Evolutionary conservation across 2,113 vertebrate genomes (phyloP).

Genomic region (Centropus bengalensis): DNA sequence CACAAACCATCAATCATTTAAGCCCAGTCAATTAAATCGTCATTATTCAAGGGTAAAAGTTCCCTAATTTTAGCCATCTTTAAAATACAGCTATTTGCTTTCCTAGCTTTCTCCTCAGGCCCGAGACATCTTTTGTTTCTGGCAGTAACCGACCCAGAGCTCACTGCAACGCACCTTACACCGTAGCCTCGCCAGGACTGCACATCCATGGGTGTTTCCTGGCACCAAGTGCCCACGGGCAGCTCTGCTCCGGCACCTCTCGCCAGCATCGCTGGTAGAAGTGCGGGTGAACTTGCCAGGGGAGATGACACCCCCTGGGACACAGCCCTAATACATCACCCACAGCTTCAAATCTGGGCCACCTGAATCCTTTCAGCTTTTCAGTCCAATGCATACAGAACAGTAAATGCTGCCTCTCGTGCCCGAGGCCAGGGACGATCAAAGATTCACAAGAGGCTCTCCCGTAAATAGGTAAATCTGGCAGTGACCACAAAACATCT

Average conservation of each 20-base stretch:
- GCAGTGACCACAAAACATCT: fast-evolving
- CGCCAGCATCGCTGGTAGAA: neutral
- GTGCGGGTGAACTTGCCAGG: neutral
- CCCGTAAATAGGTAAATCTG: neutral
- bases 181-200: neutral
- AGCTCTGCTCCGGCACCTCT: neutral
- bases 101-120: neutral
- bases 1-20: constrained; percentile 52
- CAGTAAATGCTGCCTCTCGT: neutral
- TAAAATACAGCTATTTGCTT: constrained; percentile 15
- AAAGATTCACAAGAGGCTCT: neutral
- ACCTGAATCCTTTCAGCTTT: neutral
- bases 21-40: constrained; percentile 30
- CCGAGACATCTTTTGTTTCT: neutral
- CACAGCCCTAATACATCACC: neutral
- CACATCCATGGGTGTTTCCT: neutral
- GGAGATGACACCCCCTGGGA: neutral
- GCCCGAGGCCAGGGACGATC: neutral
- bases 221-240: neutral
- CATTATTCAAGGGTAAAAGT: constrained; percentile 43
- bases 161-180: neutral
- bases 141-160: neutral
- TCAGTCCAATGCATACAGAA: neutral
- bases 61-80: neutral
- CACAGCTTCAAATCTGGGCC: neutral